A percentile compares a stretch with the other conserved stretches of the same genome.
Conservation (phyloP, 2,888 invertebrate species). For the Mellilla xanthometata region DNA sequence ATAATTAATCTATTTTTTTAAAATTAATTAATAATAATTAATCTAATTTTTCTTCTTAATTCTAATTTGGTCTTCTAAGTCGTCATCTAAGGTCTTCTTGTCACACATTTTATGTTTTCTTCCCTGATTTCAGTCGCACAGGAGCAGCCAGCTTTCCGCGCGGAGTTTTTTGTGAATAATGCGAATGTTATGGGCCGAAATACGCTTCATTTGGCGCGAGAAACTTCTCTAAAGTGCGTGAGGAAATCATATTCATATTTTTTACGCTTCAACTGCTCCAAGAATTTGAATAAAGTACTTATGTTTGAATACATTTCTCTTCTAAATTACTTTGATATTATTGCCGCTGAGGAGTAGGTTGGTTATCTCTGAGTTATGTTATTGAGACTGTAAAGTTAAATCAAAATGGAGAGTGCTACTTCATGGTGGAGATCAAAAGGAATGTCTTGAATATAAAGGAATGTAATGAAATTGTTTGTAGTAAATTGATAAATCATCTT, state of each 20-base stretch:
- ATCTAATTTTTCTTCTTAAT: too few species aligned
- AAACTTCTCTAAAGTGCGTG: constrained; percentile 71
- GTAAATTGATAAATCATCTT: too few species aligned
- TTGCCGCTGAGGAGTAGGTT: constrained; percentile 19
- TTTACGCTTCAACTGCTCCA: constrained; percentile 76
- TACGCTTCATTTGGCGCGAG: constrained; percentile 79
- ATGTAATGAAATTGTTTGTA: too few species aligned
- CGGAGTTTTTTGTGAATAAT: constrained; percentile 64
- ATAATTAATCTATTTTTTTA: too few species aligned
- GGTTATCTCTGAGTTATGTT: constrained; percentile 14
- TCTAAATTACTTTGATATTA: constrained; percentile 35
- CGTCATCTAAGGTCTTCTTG: too few species aligned
- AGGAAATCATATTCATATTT: constrained; percentile 81
- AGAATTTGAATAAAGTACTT: constrained; percentile 70
- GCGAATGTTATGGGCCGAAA: constrained; percentile 77
- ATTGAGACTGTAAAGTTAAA: constrained; percentile 1
- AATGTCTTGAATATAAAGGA: too few species aligned
- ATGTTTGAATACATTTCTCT: constrained; percentile 37
- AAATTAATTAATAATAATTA: too few species aligned
- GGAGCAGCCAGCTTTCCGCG: constrained; percentile 14
- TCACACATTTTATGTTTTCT: too few species aligned
- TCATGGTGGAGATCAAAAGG: background rate
- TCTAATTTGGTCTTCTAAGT: too few species aligned
- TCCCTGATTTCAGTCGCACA: constrained; percentile 2
- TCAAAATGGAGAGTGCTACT: background rate